Conservation (phyloP, 2,888 invertebrate genomes). For the Drosophila peninsularis region DNA sequence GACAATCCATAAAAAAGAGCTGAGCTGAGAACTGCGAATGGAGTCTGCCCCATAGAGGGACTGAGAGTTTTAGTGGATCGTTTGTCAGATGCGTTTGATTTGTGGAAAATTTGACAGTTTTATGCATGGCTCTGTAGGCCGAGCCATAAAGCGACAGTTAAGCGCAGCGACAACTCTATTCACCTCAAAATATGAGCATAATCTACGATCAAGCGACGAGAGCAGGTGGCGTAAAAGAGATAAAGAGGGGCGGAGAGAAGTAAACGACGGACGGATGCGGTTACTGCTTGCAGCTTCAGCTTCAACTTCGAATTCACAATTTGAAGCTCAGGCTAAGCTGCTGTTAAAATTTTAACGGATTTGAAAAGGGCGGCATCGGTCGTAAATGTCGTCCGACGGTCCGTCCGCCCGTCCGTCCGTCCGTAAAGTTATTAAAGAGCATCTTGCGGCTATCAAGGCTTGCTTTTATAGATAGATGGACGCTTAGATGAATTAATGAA, state of each 20-base stretch:
- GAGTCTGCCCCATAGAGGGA: not conserved
- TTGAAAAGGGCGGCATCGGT: constrained; percentile 42
- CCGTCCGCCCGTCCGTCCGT: not conserved
- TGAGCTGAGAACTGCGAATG: not conserved
- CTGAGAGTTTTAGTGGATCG: constrained; percentile 27
- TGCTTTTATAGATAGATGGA: constrained; percentile 16
- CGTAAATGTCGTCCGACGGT: constrained; percentile 37
- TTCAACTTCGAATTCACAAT: not conserved
- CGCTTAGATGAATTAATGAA: constrained; percentile 40
- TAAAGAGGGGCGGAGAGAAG: not conserved
- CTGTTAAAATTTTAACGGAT: constrained; percentile 37
- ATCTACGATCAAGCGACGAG: constrained; percentile 10
- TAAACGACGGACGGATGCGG: constrained; percentile 36
- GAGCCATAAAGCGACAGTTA: constrained; percentile 41
- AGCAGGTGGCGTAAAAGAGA: constrained; percentile 46
- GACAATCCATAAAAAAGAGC: not conserved
- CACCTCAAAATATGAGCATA: constrained; percentile 24
- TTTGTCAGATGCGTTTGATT: constrained; percentile 56
- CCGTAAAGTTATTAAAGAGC: constrained; percentile 44
- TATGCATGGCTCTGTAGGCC: constrained; percentile 27
- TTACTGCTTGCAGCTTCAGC: constrained; percentile 4
- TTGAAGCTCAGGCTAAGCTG: not conserved
- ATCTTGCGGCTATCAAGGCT: constrained; percentile 35
- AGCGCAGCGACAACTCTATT: constrained; percentile 56
- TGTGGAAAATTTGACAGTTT: constrained; percentile 64